Evolutionary conservation across 1,140 invertebrate genomes (phyloP).

Genomic region (Ylistrum balloti): DNA sequence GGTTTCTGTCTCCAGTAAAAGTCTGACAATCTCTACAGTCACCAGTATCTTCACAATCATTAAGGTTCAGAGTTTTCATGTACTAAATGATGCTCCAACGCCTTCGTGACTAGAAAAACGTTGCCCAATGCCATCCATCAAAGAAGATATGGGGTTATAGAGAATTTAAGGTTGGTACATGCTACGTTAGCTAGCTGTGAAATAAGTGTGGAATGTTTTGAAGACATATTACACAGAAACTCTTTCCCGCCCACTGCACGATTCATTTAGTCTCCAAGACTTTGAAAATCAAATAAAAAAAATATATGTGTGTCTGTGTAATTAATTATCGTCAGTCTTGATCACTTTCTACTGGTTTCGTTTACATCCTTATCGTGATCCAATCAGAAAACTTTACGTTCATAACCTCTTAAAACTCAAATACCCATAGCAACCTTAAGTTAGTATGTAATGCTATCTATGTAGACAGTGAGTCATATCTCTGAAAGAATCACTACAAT

Average conservation of each 20-base stretch:
- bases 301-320: not conserved
- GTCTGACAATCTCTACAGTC: not conserved
- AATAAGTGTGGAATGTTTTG: slow-evolving; percentile 33
- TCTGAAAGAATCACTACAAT: not conserved
- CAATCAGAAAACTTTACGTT: slow-evolving; percentile 1
- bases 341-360: not conserved
- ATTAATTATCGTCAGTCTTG: slow-evolving; percentile 14
- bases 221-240: slow-evolving; percentile 28
- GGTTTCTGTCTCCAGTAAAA: not conserved
- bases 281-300: slow-evolving; percentile 36
- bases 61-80: slow-evolving; percentile 28
- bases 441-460: not conserved
- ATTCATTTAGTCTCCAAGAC: not conserved
- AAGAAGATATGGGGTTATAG: slow-evolving; percentile 1
- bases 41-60: not conserved
- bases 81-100: slow-evolving; percentile 33
- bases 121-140: slow-evolving; percentile 10
- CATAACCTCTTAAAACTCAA: slow-evolving; percentile 35
- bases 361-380: not conserved
- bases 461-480: not conserved
- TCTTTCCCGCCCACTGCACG: slow-evolving; percentile 7
- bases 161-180: slow-evolving; percentile 25
- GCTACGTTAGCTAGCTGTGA: slow-evolving; percentile 10
- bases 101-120: not conserved
- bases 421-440: not conserved